These are phyloP conservation scores for Pelosia muscerda DNA, from an alignment of 2,888 invertebrate genomes.

Conservation along the genomic window DNA sequence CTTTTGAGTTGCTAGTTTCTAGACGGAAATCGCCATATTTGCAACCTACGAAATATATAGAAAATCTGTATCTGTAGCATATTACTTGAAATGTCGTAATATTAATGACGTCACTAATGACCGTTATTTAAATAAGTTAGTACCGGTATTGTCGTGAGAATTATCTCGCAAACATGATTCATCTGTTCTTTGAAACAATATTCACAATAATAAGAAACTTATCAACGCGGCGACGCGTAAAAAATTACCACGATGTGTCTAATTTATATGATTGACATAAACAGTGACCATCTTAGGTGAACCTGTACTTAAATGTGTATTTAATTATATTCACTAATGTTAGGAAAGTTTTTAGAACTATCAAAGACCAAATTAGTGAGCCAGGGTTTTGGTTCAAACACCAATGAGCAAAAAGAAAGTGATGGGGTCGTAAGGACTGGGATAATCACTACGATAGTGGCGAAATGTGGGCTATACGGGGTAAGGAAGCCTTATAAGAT, in stretches of 20 bases:
- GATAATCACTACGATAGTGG: background rate
- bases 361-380: background rate
- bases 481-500: background rate
- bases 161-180: background rate
- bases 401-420: background rate
- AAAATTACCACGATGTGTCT: slow-evolving; percentile 1
- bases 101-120: slow-evolving; percentile 2
- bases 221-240: slow-evolving; percentile 11
- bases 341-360: background rate
- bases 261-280: background rate
- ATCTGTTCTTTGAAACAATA: slow-evolving; percentile 5
- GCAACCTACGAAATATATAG: no score
- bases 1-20: no score
- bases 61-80: no score
- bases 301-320: background rate
- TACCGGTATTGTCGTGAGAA: background rate
- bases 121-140: background rate
- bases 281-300: background rate
- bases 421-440: background rate
- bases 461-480: background rate
- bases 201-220: slow-evolving; percentile 9
- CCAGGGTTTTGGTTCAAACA: background rate
- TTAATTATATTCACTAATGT: background rate
- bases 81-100: no score
- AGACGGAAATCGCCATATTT: no score